Conservation (phyloP, 2,113 vertebrate genomes). For the Stigmatopora argus region DNA sequence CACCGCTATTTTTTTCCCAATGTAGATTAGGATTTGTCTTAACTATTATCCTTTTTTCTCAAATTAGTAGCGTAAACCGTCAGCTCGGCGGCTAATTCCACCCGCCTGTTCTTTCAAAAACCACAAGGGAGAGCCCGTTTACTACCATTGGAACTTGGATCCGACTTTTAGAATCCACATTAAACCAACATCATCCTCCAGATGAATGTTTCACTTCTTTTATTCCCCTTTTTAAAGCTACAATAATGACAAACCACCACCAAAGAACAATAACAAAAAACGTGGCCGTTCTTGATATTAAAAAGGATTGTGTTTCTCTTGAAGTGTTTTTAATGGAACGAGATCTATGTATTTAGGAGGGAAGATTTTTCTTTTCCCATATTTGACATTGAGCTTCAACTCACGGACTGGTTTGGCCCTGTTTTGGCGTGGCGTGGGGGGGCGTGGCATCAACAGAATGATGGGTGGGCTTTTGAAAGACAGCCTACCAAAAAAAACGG, state of each 20-base stretch:
- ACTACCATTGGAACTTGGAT: neutral
- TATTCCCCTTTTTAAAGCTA: neutral
- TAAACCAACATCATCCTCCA: neutral
- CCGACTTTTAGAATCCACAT: neutral
- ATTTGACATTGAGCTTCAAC: neutral
- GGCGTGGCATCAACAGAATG: no score
- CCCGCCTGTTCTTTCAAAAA: neutral
- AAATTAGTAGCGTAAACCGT: no score
- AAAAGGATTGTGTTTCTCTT: neutral
- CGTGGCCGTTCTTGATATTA: neutral
- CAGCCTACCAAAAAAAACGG: no score
- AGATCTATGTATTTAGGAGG: constrained; percentile 1
- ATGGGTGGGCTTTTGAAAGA: no score
- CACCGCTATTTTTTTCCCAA: no score
- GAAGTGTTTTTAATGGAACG: constrained; percentile 3
- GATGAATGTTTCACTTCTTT: neutral
- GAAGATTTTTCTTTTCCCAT: neutral
- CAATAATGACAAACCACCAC: neutral
- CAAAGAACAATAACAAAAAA: neutral
- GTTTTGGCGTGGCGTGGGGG: no score
- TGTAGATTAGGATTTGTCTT: no score
- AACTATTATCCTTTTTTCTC: no score
- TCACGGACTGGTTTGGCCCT: neutral
- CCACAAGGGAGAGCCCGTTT: neutral
- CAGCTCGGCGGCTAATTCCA: no score